Percentiles rank a stretch among this genome's conserved stretches.
phyloP scores from a whole-genome alignment of 2,113 vertebrate genomes.

The Serinus canaria region DNA sequence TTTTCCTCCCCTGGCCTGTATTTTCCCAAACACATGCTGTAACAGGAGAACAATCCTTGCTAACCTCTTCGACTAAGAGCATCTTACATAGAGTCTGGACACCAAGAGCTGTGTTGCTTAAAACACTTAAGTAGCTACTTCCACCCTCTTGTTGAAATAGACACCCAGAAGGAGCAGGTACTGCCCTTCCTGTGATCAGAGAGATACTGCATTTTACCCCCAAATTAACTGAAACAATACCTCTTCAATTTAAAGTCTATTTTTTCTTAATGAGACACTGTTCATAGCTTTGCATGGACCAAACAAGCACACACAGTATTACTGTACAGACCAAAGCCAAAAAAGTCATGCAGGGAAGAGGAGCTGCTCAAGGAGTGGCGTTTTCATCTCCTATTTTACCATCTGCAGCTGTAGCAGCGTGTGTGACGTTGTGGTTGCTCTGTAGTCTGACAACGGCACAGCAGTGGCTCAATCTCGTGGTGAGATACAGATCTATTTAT shows the following conservation, averaged over 20 bases:
- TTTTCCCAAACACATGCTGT: not conserved
- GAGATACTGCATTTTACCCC: conserved; percentile 42
- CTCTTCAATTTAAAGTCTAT: conserved; percentile 36
- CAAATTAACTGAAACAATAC: not conserved
- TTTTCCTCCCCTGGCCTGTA: not conserved
- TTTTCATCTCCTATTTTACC: conserved; percentile 34
- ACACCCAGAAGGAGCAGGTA: not conserved
- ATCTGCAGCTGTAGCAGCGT: not conserved
- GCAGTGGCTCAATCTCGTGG: conserved; percentile 47
- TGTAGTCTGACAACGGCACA: conserved; percentile 42
- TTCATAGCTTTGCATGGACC: conserved; percentile 74
- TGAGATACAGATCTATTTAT: conserved; percentile 32
- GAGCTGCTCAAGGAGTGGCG: conserved; percentile 59
- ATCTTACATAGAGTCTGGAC: not conserved
- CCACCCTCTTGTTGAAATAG: not conserved
- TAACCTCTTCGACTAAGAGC: not conserved
- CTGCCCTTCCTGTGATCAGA: not conserved
- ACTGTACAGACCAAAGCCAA: conserved; percentile 66
- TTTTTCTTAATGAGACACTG: conserved; percentile 53
- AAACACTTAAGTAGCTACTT: not conserved
- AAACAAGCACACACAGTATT: conserved; percentile 65
- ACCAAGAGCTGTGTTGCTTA: conserved; percentile 12
- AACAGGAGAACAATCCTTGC: conserved; percentile 6
- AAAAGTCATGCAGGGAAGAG: conserved; percentile 50
- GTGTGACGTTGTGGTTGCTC: conserved; percentile 58